Evolutionary conservation across 2,113 vertebrate species (phyloP), one percentile per base, ranked within the genome.

Genomic region (Rhizomys pruinosus): DNA sequence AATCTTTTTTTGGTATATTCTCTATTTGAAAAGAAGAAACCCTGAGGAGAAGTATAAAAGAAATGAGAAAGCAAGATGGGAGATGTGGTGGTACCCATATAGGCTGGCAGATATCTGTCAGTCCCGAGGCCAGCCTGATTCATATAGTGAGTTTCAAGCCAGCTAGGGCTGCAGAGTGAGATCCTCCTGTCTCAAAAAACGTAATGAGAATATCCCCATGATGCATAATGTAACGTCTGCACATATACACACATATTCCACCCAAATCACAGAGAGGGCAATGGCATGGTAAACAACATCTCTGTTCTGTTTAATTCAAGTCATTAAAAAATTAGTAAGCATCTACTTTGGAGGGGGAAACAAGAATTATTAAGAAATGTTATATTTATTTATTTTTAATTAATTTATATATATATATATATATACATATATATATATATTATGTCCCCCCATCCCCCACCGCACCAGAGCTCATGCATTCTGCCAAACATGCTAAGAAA

Each of bases 361-460:
- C 7, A 42, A 57, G 68, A 78, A 64, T 91, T 27, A 77, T 73
- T 82, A 87, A 84, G 76, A 63, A 27, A 42, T 5, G 42, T 19
- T 64, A 39, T 92, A 42, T 92, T 84, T 81, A 59, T n/a, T n/a
- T n/a, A n/a, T n/a, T n/a, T n/a, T n/a, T n/a, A n/a, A n/a, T n/a
- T n/a, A n/a, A n/a, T n/a, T 19, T 64, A 39, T 92, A 42, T 92
- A 81, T 81, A 59, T 64, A 90, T 42, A 74, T n/a, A n/a, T n/a
- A n/a, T n/a, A n/a, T n/a, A n/a, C n/a, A n/a, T n/a, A n/a, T n/a
- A n/a, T n/a, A n/a, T n/a, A n/a, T n/a, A n/a, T n/a, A n/a, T n/a
- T n/a, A n/a, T n/a, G n/a, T n/a, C n/a, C n/a, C n/a, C n/a, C n/a
- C n/a, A n/a, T n/a, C n/a, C n/a, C n/a, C n/a, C n/a, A n/a, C n/a